These are phyloP conservation scores for Semicossyphus pulcher DNA, from an alignment of 2,113 vertebrate genomes.

Conservation along the genomic window DNA sequence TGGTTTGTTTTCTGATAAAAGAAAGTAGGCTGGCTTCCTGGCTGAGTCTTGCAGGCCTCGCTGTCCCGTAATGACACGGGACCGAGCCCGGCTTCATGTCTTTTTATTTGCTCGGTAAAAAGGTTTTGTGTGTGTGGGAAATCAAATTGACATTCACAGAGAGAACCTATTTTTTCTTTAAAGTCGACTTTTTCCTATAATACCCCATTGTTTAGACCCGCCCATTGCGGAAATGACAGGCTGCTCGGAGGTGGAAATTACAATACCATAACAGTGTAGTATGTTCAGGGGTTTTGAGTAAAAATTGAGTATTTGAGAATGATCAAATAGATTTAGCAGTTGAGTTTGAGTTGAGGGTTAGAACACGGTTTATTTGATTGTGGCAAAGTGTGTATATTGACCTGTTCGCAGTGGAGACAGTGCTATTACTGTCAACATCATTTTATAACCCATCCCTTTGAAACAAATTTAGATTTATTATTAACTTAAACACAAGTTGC, in stretches of 20 bases:
- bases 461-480: not conserved
- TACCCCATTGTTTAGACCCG: conserved; percentile 1
- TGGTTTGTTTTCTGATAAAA: not conserved
- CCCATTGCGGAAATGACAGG: conserved; percentile 45
- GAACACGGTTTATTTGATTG: not conserved
- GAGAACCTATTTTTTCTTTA: not conserved
- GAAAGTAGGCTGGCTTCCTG: conserved; percentile 2
- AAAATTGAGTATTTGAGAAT: not conserved
- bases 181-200: not conserved
- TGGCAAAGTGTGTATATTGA: not conserved
- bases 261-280: not conserved
- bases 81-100: not conserved
- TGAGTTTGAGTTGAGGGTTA: not conserved
- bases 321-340: not conserved
- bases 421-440: not conserved
- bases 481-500: no score
- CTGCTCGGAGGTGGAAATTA: not conserved
- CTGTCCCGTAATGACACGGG: not conserved
- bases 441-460: not conserved
- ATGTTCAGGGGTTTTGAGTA: not conserved
- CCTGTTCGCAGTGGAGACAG: not conserved
- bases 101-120: not conserved
- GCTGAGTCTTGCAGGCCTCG: conserved; percentile 32
- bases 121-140: not conserved
- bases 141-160: not conserved